These are phyloP conservation scores for Nematolebias whitei DNA, from an alignment of 2,113 vertebrate species.

Conservation along the genomic window DNA sequence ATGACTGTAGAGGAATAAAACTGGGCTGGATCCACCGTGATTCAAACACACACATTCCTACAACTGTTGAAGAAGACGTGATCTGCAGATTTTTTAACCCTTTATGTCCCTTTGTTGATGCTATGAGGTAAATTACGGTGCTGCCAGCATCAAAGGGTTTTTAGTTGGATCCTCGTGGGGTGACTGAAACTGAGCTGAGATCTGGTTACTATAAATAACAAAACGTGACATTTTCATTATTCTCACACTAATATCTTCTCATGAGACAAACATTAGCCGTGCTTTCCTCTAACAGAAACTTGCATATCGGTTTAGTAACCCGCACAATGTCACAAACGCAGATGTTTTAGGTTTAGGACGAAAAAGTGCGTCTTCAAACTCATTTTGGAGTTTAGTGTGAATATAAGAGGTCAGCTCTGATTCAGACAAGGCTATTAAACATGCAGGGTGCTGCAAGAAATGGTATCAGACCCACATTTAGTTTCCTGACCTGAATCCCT, in stretches of 20 bases:
- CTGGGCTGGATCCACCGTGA: slow-evolving; percentile 5
- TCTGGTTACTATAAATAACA: too few relatives aligned
- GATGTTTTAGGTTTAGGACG: neutral
- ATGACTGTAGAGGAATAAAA: slow-evolving; percentile 17
- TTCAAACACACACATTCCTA: slow-evolving; percentile 28
- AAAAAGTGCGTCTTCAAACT: neutral
- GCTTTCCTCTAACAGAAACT: too few relatives aligned
- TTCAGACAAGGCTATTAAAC: slow-evolving; percentile 27
- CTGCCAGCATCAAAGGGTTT: too few relatives aligned
- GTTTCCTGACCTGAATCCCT: slow-evolving; percentile 62
- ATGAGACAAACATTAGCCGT: too few relatives aligned
- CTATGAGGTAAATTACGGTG: neutral
- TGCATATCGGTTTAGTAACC: too few relatives aligned
- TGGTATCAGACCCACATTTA: slow-evolving; percentile 50
- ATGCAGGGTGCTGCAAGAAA: slow-evolving; percentile 12
- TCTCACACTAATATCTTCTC: too few relatives aligned
- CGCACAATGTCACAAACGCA: neutral
- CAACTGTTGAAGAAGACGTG: neutral
- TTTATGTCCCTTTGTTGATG: neutral
- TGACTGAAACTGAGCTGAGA: too few relatives aligned
- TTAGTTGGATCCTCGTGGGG: neutral
- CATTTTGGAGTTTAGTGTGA: neutral
- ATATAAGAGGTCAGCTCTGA: neutral
- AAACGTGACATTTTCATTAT: too few relatives aligned
- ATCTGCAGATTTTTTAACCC: neutral